Percentiles rank a stretch among this genome's conserved stretches.
These are phyloP conservation scores for Ligdia adustata DNA, from an alignment of 2,888 invertebrate genomes.

Conservation along the genomic window DNA sequence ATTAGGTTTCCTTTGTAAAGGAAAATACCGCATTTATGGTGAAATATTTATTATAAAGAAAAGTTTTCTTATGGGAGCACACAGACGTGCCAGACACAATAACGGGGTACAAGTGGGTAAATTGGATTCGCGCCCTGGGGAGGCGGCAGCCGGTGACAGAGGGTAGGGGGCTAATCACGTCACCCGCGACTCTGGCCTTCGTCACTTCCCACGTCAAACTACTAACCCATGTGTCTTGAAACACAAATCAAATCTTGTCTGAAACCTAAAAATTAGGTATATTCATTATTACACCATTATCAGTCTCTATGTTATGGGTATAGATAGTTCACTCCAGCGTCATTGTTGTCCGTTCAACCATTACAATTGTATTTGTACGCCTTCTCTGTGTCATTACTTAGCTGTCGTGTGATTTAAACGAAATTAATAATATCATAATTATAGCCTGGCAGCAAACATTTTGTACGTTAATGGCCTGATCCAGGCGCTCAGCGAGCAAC, in stretches of 20 bases:
- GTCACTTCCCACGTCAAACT: slow-evolving; percentile 33
- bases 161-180: slow-evolving; percentile 47
- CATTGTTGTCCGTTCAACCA: too few species aligned
- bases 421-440: too few species aligned
- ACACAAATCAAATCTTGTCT: slow-evolving; percentile 13
- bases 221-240: slow-evolving; percentile 11
- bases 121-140: slow-evolving; percentile 73
- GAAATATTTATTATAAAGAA: slow-evolving; percentile 54
- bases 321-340: too few species aligned
- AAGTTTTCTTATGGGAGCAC: slow-evolving; percentile 56
- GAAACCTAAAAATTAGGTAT: too few species aligned
- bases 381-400: too few species aligned
- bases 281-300: too few species aligned
- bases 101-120: slow-evolving; percentile 72
- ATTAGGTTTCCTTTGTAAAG: slow-evolving; percentile 20
- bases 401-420: too few species aligned
- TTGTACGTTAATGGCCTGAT: too few species aligned
- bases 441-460: too few species aligned
- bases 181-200: slow-evolving; percentile 31
- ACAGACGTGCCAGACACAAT: slow-evolving; percentile 60
- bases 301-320: too few species aligned
- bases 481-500: too few species aligned
- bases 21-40: slow-evolving; percentile 38
- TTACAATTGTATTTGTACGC: too few species aligned
- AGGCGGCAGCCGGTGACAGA: slow-evolving; percentile 49